Percentiles rank a stretch among this genome's conserved stretches.
These are phyloP conservation scores for Caenorhabditis angaria DNA, from an alignment of 2,888 invertebrate species.

Conservation along the genomic window DNA sequence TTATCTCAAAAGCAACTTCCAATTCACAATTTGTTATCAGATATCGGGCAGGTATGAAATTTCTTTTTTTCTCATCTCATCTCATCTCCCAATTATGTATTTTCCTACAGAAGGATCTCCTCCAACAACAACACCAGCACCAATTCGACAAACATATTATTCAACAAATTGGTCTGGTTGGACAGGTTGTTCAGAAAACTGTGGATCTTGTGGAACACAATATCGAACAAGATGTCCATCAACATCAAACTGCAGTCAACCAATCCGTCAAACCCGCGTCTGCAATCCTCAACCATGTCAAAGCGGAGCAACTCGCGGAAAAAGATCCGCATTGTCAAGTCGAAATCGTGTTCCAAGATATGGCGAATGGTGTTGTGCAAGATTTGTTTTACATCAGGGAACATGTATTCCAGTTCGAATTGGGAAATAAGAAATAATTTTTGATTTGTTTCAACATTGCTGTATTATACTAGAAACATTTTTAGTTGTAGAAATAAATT, in stretches of 20 bases:
- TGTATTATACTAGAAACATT: not conserved
- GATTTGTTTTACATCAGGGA: conserved; percentile 31
- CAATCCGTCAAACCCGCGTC: conserved; percentile 25
- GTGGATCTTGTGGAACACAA: conserved; percentile 60
- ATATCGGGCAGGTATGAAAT: conserved; percentile 32
- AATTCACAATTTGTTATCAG: conserved; percentile 44
- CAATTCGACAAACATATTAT: conserved; percentile 22
- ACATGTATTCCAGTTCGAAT: conserved; percentile 38
- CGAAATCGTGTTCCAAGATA: conserved; percentile 16
- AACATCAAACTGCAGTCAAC: conserved; percentile 31
- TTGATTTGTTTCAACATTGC: not conserved
- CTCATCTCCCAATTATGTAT: not conserved
- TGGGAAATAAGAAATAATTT: conserved; percentile 18
- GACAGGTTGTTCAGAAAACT: conserved; percentile 55
- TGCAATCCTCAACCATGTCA: conserved; percentile 46
- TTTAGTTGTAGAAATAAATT: not conserved
- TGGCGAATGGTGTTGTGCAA: conserved; percentile 43
- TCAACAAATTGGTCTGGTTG: conserved; percentile 53
- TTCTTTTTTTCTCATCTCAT: not conserved
- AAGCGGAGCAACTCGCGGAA: conserved; percentile 44
- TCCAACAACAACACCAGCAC: conserved; percentile 10
- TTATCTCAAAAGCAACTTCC: conserved; percentile 47
- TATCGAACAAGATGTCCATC: conserved; percentile 41
- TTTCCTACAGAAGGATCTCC: conserved; percentile 5
- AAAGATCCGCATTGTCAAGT: conserved; percentile 28